Evolutionary conservation across 2,113 vertebrate genomes (phyloP), one percentile per base, ranked within the genome.

Genomic region (Pyrgilauda ruficollis): DNA sequence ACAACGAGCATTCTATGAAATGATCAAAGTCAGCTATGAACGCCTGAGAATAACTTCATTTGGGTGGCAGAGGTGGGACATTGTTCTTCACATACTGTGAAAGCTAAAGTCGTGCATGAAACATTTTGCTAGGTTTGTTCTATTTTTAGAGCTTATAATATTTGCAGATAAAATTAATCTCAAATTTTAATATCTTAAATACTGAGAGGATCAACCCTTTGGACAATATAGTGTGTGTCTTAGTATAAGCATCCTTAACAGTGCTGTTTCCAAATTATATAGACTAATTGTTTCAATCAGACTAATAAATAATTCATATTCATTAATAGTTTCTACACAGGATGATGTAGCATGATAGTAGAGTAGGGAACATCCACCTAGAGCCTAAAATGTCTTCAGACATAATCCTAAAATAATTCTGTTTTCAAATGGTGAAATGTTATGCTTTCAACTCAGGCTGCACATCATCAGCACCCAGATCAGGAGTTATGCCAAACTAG

Each of bases 401-500:
- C 50, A 69, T 95, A 97, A 96, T 97, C 86, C 83, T 89, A 74
- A 95, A 97, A 87, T 95, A 91, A 97, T 96, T 89, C 84, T 93
- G 35, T 93, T 96, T 97, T 93, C 84, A 93, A 95, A 96, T 59
- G 66, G 94, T 92, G 87, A 84, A 97, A 96, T 96, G 96, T 97
- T 50, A 73, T 97, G 97, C 95, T 93, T 97, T 88, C 94, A 89
- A 95, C 96, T 95, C 93, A 97, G 96, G 87, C 94, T 8, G 96
- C 88, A 94, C 61, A 97, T 95, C 96, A 97, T 98, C 98, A 97
- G 97, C 97, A 96, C 95, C 92, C 97, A 96, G 97, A 97, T 97
- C 64, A 98, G 98, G 98, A 98, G 88, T 61, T 35, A 96, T 98
- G 99, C 99, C 99, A 99, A 98, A 97, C 96, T 97, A 97, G 97